Conservation (phyloP, 1,140 invertebrate species). For the Drosophila insularis region DNA sequence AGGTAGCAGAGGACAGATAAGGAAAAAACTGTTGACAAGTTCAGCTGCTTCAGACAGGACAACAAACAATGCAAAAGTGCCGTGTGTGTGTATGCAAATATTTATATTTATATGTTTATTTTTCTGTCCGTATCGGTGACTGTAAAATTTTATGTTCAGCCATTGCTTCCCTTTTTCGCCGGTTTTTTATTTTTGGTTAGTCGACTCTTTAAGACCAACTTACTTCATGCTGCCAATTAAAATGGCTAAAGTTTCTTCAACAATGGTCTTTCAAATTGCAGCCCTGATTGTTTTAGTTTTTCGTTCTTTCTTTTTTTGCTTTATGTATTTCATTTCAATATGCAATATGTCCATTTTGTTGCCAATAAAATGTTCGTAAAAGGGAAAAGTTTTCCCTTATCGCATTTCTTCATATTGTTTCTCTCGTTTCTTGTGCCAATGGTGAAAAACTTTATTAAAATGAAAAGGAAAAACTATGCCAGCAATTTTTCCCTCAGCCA, state of each 20-base stretch:
- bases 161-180: not conserved
- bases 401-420: slow-evolving; percentile 27
- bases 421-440: slow-evolving; percentile 61
- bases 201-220: slow-evolving; percentile 2
- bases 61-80: slow-evolving; percentile 44
- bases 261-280: slow-evolving; percentile 19
- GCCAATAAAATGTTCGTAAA: slow-evolving; percentile 63
- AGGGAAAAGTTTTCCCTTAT: slow-evolving; percentile 49
- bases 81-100: slow-evolving; percentile 9
- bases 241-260: slow-evolving; percentile 30
- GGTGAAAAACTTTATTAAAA: slow-evolving; percentile 48
- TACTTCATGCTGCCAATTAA: slow-evolving; percentile 36
- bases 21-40: slow-evolving; percentile 40
- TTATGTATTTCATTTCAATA: slow-evolving; percentile 35
- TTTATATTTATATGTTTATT: not conserved
- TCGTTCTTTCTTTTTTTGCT: not conserved
- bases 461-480: slow-evolving; percentile 69
- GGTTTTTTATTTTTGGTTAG: slow-evolving; percentile 7
- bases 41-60: slow-evolving; percentile 55
- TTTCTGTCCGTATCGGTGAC: not conserved
- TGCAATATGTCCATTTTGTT: slow-evolving; percentile 59
- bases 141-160: slow-evolving; percentile 2
- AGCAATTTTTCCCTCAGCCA: slow-evolving; percentile 51
- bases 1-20: slow-evolving; percentile 39
- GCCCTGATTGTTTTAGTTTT: slow-evolving; percentile 10